These are phyloP conservation scores for Lochmaea crataegi DNA, from an alignment of 2,888 invertebrate species.

Conservation along the genomic window DNA sequence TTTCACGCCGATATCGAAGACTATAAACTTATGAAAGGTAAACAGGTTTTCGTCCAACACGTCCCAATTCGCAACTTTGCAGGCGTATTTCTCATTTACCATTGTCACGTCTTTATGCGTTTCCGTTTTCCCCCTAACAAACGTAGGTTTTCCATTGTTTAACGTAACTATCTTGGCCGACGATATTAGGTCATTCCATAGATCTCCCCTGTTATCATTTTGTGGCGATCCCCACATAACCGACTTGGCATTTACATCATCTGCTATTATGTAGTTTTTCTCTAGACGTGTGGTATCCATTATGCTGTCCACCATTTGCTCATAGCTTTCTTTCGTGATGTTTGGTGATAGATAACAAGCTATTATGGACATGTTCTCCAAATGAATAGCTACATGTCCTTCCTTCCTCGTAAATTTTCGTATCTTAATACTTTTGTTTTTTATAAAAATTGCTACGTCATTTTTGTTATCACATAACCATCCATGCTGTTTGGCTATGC, in stretches of 20 bases:
- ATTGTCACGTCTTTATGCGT: not conserved
- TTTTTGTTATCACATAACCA: not conserved
- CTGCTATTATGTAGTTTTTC: not conserved
- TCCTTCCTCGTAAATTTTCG: not conserved
- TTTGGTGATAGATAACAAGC: conserved; percentile 16
- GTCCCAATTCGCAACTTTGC: not conserved
- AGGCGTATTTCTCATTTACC: not conserved
- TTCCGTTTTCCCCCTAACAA: not conserved
- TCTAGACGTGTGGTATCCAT: not conserved
- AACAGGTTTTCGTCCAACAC: not conserved
- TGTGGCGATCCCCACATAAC: not conserved
- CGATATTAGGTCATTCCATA: conserved; percentile 7
- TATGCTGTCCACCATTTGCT: conserved; percentile 10
- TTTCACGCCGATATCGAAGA: not conserved
- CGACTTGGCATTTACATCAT: not conserved
- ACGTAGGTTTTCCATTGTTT: not conserved
- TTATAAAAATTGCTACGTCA: conserved; percentile 11
- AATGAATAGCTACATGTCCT: not conserved
- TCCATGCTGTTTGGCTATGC: not conserved
- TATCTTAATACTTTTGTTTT: conserved; percentile 11
- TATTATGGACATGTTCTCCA: not conserved
- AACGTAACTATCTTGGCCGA: not conserved
- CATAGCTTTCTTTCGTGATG: conserved; percentile 3
- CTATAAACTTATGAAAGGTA: not conserved
- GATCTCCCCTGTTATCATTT: not conserved